Evolutionary conservation across 30 jellyfish, hydroid and myxozoan species (phyloP), one percentile per base, ranked within the genome.

Genomic region (Turritopsis rubra): DNA sequence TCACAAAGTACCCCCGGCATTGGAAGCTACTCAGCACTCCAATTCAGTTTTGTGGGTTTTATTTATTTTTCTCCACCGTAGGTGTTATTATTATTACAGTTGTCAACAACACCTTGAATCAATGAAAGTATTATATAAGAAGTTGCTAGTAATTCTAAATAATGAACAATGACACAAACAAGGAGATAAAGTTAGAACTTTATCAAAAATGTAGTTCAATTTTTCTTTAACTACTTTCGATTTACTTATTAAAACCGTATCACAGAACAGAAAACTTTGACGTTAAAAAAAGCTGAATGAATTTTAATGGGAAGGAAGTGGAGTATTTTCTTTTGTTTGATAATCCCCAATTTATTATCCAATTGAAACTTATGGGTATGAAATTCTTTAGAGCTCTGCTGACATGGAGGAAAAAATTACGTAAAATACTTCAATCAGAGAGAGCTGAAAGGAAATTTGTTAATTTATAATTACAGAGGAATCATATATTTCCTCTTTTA

Each of bases 341-440:
- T n/a, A n/a, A n/a, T n/a, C n/a, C n/a, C n/a, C n/a, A n/a, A n/a
- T n/a, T n/a, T n/a, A n/a, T n/a, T n/a, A n/a, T n/a, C n/a, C n/a
- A n/a, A n/a, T n/a, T n/a, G n/a, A n/a, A n/a, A n/a, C n/a, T n/a
- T n/a, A n/a, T n/a, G n/a, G n/a, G n/a, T n/a, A n/a, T n/a, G n/a
- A n/a, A 74, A 25, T 68, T 66, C 54, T 53, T 70, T 83, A 94
- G 99, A 75, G 52, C 65, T 21, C 81, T 94, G 23, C 85, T 94
- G 17, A 84, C 95, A 7, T 94, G 99, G 99, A 79, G 99, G 70
- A 87, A 89, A 30, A 94, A 94, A 86, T 21, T 94, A 66, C 91
- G 95, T 26, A 86, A 86, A 74, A 96, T 75, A 66, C 89, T 81
- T n/a, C 72, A 81, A 26, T 79, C 54, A 19, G 95, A 84, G 18